Evolutionary conservation across 1,140 invertebrate genomes (phyloP).

Genomic region (Coelopa frigida): DNA sequence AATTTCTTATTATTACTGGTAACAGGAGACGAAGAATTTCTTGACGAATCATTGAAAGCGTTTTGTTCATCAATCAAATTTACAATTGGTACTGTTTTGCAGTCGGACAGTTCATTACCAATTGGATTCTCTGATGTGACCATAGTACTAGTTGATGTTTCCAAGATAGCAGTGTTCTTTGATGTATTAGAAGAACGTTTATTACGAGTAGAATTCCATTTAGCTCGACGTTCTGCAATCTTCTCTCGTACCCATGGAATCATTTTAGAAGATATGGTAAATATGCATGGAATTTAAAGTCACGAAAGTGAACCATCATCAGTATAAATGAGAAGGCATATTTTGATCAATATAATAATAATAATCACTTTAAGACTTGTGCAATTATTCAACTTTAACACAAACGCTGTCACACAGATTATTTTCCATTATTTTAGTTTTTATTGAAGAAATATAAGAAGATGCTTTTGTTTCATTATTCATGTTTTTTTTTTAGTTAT

Average conservation of each 20-base stretch:
- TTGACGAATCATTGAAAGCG: background rate
- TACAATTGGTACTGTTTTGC: background rate
- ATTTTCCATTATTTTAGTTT: too few relatives aligned
- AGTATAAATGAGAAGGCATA: too few relatives aligned
- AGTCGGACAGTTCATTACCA: too few relatives aligned
- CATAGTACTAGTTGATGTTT: background rate
- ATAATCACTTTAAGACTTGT: too few relatives aligned
- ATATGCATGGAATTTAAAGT: too few relatives aligned
- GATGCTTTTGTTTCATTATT: too few relatives aligned
- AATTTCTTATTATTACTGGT: conserved; percentile 25
- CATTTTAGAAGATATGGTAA: conserved; percentile 17
- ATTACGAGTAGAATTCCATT: conserved; percentile 33
- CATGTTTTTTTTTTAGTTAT: too few relatives aligned
- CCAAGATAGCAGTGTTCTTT: background rate
- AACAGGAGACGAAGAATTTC: conserved; percentile 2
- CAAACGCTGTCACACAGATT: too few relatives aligned
- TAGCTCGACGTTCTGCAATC: conserved; percentile 37
- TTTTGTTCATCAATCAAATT: background rate
- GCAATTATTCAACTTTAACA: too few relatives aligned
- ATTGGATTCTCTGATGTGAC: background rate
- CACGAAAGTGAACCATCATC: too few relatives aligned
- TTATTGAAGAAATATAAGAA: too few relatives aligned
- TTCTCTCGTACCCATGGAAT: conserved; percentile 44
- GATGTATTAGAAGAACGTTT: conserved; percentile 7
- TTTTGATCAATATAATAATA: too few relatives aligned